phyloP scores from a whole-genome alignment of 2,888 invertebrate genomes.

The Drosophila vallismaia region DNA sequence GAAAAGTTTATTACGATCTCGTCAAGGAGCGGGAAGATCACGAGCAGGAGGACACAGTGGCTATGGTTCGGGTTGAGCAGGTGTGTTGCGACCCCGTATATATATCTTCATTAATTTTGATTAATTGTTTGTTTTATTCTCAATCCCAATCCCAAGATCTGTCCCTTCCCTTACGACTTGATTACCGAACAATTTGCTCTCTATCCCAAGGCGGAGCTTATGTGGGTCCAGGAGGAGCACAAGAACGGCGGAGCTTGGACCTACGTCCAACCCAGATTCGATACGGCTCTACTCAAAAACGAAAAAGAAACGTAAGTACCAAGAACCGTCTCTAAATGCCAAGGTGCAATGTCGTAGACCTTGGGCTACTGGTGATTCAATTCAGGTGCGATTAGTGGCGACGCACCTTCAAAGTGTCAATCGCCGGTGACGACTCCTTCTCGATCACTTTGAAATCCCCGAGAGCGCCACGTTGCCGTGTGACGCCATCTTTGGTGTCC shows the following conservation, averaged over 20 bases:
- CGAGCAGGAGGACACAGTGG: conserved; percentile 88
- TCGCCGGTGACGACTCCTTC: conserved; percentile 30
- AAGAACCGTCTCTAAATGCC: conserved; percentile 60
- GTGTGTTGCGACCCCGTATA: conserved; percentile 21
- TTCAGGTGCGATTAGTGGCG: conserved; percentile 66
- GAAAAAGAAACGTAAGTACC: conserved; percentile 55
- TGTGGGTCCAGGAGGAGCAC: conserved; percentile 94
- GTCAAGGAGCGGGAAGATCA: conserved; percentile 87
- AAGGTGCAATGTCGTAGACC: conserved; percentile 56
- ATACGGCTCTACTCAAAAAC: conserved; percentile 86
- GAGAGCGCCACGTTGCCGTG: conserved; percentile 25
- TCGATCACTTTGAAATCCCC: conserved; percentile 9
- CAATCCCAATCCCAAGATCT: conserved; percentile 76
- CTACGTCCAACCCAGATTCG: conserved; percentile 88
- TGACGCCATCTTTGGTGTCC: conserved; percentile 36
- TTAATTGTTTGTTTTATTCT: neutral
- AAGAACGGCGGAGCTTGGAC: conserved; percentile 92
- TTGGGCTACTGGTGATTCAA: conserved; percentile 65
- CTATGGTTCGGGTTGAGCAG: conserved; percentile 93
- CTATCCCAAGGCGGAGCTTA: conserved; percentile 87
- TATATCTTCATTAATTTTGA: rapidly evolving
- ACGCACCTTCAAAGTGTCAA: conserved; percentile 70
- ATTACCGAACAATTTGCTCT: conserved; percentile 87
- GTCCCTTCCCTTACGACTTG: conserved; percentile 93
- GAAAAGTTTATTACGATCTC: conserved; percentile 92